phyloP scores from a whole-genome alignment of 2,113 vertebrate genomes.

The Phalacrocorax pelagicus region DNA sequence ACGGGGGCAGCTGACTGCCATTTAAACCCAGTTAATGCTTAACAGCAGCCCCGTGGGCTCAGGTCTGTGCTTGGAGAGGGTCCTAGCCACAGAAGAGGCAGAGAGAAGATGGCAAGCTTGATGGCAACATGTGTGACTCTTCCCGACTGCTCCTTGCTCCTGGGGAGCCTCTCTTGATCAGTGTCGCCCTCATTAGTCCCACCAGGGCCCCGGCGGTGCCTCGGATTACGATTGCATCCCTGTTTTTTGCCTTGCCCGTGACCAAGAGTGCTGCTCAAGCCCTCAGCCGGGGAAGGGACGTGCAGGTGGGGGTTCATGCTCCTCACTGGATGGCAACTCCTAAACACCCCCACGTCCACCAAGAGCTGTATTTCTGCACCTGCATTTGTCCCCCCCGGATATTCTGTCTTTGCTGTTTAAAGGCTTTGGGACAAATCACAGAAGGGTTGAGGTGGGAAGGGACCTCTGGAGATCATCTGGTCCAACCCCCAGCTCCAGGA shows the following conservation, averaged over 20 bases:
- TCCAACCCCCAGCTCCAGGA: not conserved
- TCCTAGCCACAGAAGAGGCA: not conserved
- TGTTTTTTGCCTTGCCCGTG: not conserved
- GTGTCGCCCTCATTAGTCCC: not conserved
- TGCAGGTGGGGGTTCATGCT: accelerated
- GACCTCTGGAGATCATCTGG: not conserved
- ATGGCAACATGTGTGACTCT: accelerated
- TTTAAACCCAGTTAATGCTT: not conserved
- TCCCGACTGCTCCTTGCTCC: accelerated
- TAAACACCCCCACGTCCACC: not conserved
- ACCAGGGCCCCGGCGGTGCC: accelerated
- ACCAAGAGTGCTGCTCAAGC: not conserved
- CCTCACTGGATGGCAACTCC: not conserved
- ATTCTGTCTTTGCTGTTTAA: not conserved
- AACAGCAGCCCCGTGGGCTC: accelerated
- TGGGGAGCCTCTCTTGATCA: not conserved
- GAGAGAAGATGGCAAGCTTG: not conserved
- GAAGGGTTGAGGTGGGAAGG: not conserved
- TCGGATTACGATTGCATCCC: not conserved
- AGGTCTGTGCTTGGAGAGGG: not conserved
- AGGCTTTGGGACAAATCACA: not conserved
- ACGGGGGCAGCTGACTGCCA: not conserved
- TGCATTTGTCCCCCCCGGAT: not conserved
- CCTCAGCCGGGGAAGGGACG: not conserved
- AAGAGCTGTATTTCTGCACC: not conserved